These are phyloP conservation scores for Naja naja DNA, from an alignment of 2,113 vertebrate genomes.

Conservation along the genomic window DNA sequence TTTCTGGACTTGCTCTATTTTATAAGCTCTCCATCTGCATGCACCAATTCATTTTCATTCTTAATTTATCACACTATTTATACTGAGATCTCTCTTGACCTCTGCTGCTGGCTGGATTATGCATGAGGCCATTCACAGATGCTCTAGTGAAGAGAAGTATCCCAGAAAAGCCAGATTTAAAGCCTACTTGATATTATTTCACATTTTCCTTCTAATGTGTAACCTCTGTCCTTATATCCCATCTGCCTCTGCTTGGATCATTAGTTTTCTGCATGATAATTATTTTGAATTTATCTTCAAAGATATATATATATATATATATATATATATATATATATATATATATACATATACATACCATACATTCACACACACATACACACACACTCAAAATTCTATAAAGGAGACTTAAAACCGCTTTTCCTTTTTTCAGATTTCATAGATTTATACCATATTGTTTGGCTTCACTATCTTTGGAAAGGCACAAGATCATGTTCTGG, in stretches of 20 bases:
- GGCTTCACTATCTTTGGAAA: background rate
- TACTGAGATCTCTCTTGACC: slow-evolving; percentile 36
- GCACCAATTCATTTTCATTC: slow-evolving; percentile 41
- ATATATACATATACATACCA: no score
- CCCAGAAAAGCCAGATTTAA: slow-evolving; percentile 2
- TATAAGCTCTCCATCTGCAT: slow-evolving; percentile 53
- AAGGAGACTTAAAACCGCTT: background rate
- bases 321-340: no score
- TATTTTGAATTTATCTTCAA: background rate
- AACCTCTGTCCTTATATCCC: slow-evolving; percentile 10
- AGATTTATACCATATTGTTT: background rate
- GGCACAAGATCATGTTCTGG: background rate
- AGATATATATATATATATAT: fast-evolving
- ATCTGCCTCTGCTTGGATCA: slow-evolving; percentile 20
- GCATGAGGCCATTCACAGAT: slow-evolving; percentile 22
- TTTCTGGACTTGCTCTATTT: slow-evolving; percentile 59
- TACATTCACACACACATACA: no score
- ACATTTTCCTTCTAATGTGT: slow-evolving; percentile 2
- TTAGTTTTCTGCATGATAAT: background rate
- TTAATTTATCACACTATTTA: slow-evolving; percentile 38
- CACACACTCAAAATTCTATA: background rate
- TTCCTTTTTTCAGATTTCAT: background rate
- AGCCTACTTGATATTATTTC: slow-evolving; percentile 10
- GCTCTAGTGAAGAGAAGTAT: background rate
- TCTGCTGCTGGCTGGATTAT: slow-evolving; percentile 22